Evolutionary conservation across 2,888 invertebrate species (phyloP).

Genomic region (Oxyteleia sp.): DNA sequence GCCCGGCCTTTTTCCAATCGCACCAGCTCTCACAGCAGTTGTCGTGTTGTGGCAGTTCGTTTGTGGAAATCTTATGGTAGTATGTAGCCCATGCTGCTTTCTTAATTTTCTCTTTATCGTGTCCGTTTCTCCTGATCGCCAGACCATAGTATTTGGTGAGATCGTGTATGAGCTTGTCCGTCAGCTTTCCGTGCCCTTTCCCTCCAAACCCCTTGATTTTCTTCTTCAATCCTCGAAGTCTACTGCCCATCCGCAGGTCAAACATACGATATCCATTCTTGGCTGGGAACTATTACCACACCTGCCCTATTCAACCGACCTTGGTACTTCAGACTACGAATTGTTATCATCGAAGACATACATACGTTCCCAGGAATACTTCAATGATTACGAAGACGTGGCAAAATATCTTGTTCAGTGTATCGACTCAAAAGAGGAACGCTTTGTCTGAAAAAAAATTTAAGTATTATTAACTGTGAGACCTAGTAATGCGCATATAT

Average conservation of each 20-base stretch:
- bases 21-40: conserved; percentile 36
- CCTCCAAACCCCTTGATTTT: conserved; percentile 50
- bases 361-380: too few species aligned
- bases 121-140: conserved; percentile 74
- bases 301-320: too few species aligned
- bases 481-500: too few species aligned
- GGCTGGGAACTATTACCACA: too few species aligned
- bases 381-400: too few species aligned
- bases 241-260: neutral
- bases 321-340: too few species aligned
- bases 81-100: conserved; percentile 77
- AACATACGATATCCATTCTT: too few species aligned
- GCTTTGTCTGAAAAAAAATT: too few species aligned
- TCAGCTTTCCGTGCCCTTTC: conserved; percentile 69
- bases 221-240: neutral
- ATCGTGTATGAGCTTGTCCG: conserved; percentile 74
- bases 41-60: conserved; percentile 58
- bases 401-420: too few species aligned
- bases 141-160: conserved; percentile 77
- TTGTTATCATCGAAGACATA: too few species aligned
- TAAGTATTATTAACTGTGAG: too few species aligned
- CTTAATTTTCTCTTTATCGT: conserved; percentile 74
- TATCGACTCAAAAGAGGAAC: too few species aligned
- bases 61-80: conserved; percentile 75
- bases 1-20: conserved; percentile 44